phyloP scores from a whole-genome alignment of 2,797 vertebrate genomes.

The Hybognathus amarus region DNA sequence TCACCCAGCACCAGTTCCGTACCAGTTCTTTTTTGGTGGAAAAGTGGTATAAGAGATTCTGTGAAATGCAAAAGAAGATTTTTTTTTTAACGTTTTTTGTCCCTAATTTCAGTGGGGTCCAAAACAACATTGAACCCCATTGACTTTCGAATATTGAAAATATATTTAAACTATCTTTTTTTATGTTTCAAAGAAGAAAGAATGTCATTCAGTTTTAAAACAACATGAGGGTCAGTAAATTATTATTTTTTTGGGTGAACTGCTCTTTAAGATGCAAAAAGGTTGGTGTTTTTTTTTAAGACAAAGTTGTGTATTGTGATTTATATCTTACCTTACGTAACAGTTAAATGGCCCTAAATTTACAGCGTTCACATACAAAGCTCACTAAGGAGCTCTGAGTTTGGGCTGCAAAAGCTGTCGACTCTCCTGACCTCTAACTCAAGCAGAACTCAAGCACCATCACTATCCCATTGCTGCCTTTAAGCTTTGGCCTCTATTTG shows the following conservation, averaged over 20 bases:
- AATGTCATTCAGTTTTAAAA: neutral
- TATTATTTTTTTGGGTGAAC: neutral
- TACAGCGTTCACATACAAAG: neutral
- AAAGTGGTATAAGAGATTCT: no score
- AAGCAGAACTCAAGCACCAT: neutral
- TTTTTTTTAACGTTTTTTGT: no score
- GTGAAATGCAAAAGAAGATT: neutral
- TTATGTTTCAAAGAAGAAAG: no score
- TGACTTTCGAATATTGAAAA: no score
- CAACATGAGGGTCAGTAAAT: neutral
- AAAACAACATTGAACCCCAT: no score
- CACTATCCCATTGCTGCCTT: constrained; percentile 1
- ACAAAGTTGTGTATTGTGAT: neutral
- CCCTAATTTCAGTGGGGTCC: no score
- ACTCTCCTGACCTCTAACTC: constrained; percentile 8
- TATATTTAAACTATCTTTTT: no score
- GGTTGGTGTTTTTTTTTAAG: neutral
- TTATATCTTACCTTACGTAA: neutral
- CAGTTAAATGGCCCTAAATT: neutral
- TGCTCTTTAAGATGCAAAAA: neutral
- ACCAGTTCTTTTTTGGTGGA: no score
- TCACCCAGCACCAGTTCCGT: no score
- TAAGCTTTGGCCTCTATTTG: constrained; percentile 25
- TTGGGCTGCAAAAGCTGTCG: neutral
- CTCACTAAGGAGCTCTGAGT: neutral